Evolutionary conservation across 2,888 invertebrate species (phyloP).

Genomic region (Salticus scenicus): DNA sequence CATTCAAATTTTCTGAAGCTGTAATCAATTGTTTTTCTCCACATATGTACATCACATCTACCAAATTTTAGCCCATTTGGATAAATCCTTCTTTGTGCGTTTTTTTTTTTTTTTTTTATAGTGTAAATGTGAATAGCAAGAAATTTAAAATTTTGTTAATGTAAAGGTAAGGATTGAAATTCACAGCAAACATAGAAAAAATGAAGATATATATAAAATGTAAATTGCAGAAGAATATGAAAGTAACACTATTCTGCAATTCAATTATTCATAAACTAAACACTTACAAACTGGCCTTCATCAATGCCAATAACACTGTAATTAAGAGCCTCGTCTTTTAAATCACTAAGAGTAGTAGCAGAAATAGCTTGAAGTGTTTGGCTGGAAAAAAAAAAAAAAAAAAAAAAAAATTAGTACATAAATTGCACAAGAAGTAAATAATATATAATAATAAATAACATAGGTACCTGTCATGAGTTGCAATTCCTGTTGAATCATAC

Average conservation of each 20-base stretch:
- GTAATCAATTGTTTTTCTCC: too few relatives aligned
- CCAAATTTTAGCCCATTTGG: too few relatives aligned
- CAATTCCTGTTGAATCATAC: conserved; percentile 76
- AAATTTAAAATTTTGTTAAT: too few relatives aligned
- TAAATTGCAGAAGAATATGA: background rate
- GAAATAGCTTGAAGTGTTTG: conserved; percentile 77
- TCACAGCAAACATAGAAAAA: too few relatives aligned
- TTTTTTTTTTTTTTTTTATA: too few relatives aligned
- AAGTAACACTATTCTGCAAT: too few relatives aligned
- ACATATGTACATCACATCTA: too few relatives aligned
- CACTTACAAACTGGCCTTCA: conserved; percentile 81
- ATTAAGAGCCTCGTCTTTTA: conserved; percentile 73
- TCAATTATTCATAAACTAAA: background rate
- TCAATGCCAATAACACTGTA: conserved; percentile 80
- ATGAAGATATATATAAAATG: background rate
- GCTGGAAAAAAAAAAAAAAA: conserved; percentile 70
- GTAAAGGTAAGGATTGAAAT: too few relatives aligned
- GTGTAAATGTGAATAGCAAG: too few relatives aligned
- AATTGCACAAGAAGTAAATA: background rate
- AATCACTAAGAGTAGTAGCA: conserved; percentile 75
- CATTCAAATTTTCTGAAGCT: too few relatives aligned
- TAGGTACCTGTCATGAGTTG: conserved; percentile 78
- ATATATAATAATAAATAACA: background rate
- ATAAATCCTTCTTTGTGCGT: too few relatives aligned
- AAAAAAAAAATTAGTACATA: too few relatives aligned